Percentiles rank a stretch among this genome's conserved stretches.
These are phyloP conservation scores for Grallaria varia DNA, from an alignment of 2,113 vertebrate genomes.

Conservation along the genomic window DNA sequence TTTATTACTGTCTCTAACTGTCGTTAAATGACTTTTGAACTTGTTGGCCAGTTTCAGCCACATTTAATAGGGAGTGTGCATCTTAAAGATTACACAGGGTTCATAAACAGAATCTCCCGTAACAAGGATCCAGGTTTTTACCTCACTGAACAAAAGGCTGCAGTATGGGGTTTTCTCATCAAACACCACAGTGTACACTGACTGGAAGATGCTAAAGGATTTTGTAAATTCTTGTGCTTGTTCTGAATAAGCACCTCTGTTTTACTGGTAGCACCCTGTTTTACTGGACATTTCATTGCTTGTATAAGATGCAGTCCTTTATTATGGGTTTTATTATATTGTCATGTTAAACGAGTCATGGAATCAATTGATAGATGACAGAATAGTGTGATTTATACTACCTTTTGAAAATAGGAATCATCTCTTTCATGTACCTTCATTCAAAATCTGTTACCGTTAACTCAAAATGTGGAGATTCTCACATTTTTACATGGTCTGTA, in stretches of 20 bases:
- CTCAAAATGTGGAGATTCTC: neutral
- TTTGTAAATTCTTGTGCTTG: neutral
- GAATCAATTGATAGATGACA: neutral
- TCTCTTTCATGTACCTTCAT: neutral
- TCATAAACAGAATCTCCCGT: neutral
- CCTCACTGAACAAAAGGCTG: neutral
- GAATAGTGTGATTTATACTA: neutral
- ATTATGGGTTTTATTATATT: neutral
- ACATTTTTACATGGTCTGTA: neutral
- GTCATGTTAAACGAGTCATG: neutral
- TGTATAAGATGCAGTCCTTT: neutral
- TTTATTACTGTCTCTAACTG: neutral
- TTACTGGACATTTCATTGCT: neutral
- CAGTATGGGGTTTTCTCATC: neutral
- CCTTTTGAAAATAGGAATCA: neutral
- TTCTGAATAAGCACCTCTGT: neutral
- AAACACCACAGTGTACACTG: neutral
- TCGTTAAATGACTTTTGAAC: neutral
- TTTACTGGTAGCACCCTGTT: neutral
- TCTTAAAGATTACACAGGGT: neutral
- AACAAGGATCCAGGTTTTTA: neutral
- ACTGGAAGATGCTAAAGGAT: neutral
- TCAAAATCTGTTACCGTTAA: neutral
- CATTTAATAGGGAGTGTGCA: neutral
- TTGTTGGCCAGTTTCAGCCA: neutral